Evolutionary conservation across 2,888 invertebrate genomes (phyloP).

Genomic region (Phortica magna): DNA sequence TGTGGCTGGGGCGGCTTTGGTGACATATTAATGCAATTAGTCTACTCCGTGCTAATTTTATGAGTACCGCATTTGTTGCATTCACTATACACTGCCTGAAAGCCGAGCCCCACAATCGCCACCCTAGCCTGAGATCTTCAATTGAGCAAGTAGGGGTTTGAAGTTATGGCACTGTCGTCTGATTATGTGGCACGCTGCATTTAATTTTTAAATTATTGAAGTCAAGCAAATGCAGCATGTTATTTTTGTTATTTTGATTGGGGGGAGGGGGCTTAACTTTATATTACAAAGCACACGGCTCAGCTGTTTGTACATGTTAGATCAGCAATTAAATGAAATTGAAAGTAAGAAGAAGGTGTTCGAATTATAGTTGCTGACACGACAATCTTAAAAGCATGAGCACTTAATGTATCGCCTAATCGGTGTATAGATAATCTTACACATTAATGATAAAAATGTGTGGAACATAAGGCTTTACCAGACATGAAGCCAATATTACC

Average conservation of each 20-base stretch:
- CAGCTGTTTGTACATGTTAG: conserved; percentile 32
- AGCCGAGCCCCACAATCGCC: neutral
- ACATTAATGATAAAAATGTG: too few relatives aligned
- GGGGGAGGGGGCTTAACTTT: neutral
- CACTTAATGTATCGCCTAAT: neutral
- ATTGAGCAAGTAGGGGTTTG: neutral
- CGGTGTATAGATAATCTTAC: too few relatives aligned
- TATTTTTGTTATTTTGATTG: neutral
- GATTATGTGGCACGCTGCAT: conserved; percentile 33
- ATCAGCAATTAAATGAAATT: conserved; percentile 4
- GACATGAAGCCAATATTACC: too few relatives aligned
- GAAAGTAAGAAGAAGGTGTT: neutral
- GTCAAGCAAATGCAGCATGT: neutral
- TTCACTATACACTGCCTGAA: neutral
- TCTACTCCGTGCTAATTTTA: conserved; percentile 67
- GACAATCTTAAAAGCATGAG: neutral
- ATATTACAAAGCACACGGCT: neutral
- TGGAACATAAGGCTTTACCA: too few relatives aligned
- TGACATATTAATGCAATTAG: conserved; percentile 73
- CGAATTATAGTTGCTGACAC: neutral
- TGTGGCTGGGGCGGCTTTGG: conserved; percentile 50
- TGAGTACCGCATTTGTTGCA: conserved; percentile 30
- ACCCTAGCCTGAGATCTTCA: neutral
- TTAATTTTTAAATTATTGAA: conserved; percentile 17
- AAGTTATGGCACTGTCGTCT: conserved; percentile 23